A percentile compares a stretch with the other conserved stretches of the same genome.
These are phyloP conservation scores for Acanthis flammea DNA, from an alignment of 2,797 vertebrate genomes.

Conservation along the genomic window DNA sequence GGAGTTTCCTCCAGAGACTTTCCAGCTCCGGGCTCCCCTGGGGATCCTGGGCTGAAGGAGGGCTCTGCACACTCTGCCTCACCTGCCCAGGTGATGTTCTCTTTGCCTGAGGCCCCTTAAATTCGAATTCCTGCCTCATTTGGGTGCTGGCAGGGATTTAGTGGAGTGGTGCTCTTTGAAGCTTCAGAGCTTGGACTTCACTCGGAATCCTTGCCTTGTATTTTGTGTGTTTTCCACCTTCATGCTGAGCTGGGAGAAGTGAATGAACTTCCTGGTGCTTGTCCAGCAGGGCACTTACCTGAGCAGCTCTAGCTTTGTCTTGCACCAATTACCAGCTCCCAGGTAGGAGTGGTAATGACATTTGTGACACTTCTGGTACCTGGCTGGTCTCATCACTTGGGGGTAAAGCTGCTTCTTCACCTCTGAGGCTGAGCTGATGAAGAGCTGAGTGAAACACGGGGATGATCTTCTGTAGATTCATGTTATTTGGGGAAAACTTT, in stretches of 20 bases:
- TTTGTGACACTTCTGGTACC: background rate
- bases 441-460: fast-evolving
- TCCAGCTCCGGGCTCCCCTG: background rate
- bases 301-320: background rate
- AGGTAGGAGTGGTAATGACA: background rate
- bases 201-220: background rate
- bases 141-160: background rate
- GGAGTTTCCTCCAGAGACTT: slow-evolving; percentile 37
- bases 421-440: background rate
- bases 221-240: background rate
- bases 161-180: background rate
- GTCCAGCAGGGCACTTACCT: background rate
- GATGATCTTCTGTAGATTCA: background rate
- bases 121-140: background rate
- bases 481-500: background rate
- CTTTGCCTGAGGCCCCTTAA: background rate
- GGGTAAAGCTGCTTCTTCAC: background rate
- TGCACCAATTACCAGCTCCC: background rate
- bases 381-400: background rate
- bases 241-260: background rate
- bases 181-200: background rate
- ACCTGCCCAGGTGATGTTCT: background rate
- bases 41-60: background rate
- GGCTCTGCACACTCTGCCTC: background rate
- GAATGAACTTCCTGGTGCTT: background rate